Base-by-base conservation (phyloP, 2,888 invertebrate species). In the Lottia gigantea region DNA sequence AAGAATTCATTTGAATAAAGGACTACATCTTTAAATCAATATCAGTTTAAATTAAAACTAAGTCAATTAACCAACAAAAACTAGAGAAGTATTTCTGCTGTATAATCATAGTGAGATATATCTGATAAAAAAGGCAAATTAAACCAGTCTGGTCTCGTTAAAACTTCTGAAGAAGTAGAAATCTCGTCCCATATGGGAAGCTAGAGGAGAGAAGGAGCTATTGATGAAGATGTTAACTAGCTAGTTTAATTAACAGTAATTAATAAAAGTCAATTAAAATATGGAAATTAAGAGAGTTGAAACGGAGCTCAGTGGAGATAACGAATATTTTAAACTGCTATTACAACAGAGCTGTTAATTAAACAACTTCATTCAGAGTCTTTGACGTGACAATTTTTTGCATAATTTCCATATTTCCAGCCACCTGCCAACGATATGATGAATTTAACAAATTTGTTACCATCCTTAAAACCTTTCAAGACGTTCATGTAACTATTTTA, bases 371-470 rank as follows among this genome's bases (percentile, higher is more conserved):
- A 55, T 55, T 19, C 12, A 55, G 11, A 55, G 19, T n/a, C 40
- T 55, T 55, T 55, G 55, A 23, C 23, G 19, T 55, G 55, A 23
- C 23, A 8, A 11, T 55, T 55, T 55, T 55, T 55, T 23, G 19
- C 55, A 12, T 23, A 12, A 23, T 19, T 55, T 23, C 55, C 12
- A 55, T 55, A 14, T 55, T 23, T 23, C 15, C 19, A 55, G 23
- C 55, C 55, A 55, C 55, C 55, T 55, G 55, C 14, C 55, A 11
- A 23, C 23, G 0, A 23, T 19, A 55, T 23, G 14, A 55, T 23
- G 55, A 55, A 55, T n/a, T 55, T 23, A 55, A 19, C 55, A 55
- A 55, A 19, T 55, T 23, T 55, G 55, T 55, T 19, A 19, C 55
- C 16, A 23, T 55, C 55, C 23, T 40, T 8, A 40, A 6, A 40